These are phyloP conservation scores for Caenorhabditis imperialis DNA, from an alignment of 2,888 invertebrate genomes.

Conservation along the genomic window DNA sequence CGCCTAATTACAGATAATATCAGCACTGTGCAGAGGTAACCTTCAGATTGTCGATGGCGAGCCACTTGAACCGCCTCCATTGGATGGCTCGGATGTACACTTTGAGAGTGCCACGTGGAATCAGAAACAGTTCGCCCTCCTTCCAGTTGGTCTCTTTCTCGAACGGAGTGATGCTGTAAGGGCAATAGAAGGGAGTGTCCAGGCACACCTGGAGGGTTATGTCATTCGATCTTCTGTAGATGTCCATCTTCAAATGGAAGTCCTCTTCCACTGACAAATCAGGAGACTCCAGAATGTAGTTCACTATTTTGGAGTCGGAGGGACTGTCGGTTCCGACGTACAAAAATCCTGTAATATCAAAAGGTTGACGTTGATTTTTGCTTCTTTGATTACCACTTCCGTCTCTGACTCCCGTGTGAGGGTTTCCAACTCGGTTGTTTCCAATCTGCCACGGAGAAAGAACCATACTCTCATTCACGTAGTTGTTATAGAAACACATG, in stretches of 20 bases:
- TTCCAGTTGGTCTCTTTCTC: slow-evolving; percentile 65
- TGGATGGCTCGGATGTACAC: slow-evolving; percentile 72
- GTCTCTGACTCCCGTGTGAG: slow-evolving; percentile 61
- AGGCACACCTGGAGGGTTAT: slow-evolving; percentile 70
- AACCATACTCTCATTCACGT: slow-evolving; percentile 57
- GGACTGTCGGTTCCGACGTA: slow-evolving; percentile 68
- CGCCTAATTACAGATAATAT: slow-evolving; percentile 14
- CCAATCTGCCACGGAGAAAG: slow-evolving; percentile 55
- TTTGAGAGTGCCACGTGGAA: slow-evolving; percentile 63
- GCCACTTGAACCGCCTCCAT: slow-evolving; percentile 74
- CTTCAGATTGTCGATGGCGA: slow-evolving; percentile 71
- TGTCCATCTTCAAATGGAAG: slow-evolving; percentile 63
- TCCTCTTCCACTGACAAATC: slow-evolving; percentile 62
- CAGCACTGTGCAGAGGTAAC: slow-evolving; percentile 36
- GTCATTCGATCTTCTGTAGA: slow-evolving; percentile 71
- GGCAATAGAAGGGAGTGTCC: slow-evolving; percentile 68
- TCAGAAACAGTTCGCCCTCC: slow-evolving; percentile 60
- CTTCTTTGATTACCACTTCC: slow-evolving; percentile 17
- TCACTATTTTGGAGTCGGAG: slow-evolving; percentile 47
- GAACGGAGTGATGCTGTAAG: slow-evolving; percentile 63
- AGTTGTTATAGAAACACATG: slow-evolving; percentile 65
- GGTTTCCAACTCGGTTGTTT: slow-evolving; percentile 56
- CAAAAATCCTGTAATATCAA: slow-evolving; percentile 58
- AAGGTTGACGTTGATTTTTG: neutral
- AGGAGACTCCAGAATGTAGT: slow-evolving; percentile 70